Conservation (phyloP, 2,888 invertebrate species). For the Abscondita cerata region DNA sequence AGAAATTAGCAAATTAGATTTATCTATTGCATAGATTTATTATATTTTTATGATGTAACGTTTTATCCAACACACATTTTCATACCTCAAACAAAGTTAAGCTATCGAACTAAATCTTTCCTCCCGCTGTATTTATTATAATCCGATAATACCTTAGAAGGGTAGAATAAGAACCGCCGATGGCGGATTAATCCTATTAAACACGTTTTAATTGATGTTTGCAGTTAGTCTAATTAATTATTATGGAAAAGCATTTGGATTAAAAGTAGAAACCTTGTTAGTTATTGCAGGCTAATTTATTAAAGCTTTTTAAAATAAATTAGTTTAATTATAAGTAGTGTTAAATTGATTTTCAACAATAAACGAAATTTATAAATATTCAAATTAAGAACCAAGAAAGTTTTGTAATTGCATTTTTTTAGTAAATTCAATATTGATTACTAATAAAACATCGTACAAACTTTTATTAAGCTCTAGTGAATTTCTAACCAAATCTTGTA, state of each 20-base stretch:
- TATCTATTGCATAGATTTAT: too few species aligned
- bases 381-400: neutral
- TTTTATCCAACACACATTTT: too few species aligned
- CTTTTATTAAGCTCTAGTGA: constrained; percentile 7
- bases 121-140: constrained; percentile 1
- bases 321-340: neutral
- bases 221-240: constrained; percentile 20
- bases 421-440: constrained; percentile 11
- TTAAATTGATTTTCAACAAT: too few species aligned
- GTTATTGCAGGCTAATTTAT: constrained; percentile 11
- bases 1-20: too few species aligned
- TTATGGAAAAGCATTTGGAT: constrained; percentile 14
- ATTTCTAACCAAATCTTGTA: constrained; percentile 4
- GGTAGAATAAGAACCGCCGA: constrained; percentile 12
- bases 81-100: constrained; percentile 1
- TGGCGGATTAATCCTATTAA: constrained; percentile 20
- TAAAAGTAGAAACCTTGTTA: constrained; percentile 12
- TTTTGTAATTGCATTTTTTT: constrained; percentile 1
- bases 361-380: neutral
- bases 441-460: constrained; percentile 4
- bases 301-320: constrained; percentile 6
- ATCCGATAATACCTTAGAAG: constrained; percentile 13
- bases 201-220: constrained; percentile 22
- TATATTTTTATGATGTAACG: too few species aligned
- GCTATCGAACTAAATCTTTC: constrained; percentile 3